Base-by-base conservation (phyloP, 2,888 invertebrate species). In the Dasypogon diadema region DNA sequence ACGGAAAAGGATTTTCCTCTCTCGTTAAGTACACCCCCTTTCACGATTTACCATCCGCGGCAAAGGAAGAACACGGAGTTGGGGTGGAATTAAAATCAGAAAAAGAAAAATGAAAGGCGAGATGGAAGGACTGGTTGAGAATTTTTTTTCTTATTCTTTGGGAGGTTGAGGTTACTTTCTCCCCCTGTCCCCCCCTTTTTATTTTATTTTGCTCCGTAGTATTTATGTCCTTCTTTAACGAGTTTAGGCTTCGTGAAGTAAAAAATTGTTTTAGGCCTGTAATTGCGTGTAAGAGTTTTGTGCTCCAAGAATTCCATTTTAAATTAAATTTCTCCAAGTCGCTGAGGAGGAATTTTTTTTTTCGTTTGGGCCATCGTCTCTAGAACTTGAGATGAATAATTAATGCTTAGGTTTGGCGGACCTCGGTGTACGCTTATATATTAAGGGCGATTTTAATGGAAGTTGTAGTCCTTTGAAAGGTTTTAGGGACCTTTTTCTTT, bases 191-290 rank as follows among this genome's bases (percentile, higher is more conserved):
- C 18, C n/a, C 42, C 42, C 51, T 51, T 56, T 56, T 56, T 56
- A 60, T 60, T 60, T 46, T 46, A 46, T 58, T 74, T 74, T 56
- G 30, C 42, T 58, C 48, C 48, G 56, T 48, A 75, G 75, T 75
- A 75, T 75, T 75, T 75, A 75, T 75, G 75, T 63, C 75, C 75
- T 75, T 75, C 75, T 75, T 75, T 75, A 75, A 75, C 75, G 75
- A 75, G 75, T 75, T 75, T 75, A 75, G 75, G 75, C 75, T 75
- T 75, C 65, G 63, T 42, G 63, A 75, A 75, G 75, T 75, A 65
- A 65, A 75, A 75, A 75, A 75, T 75, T 75, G 75, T 75, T 75
- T 75, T 75, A 65, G 75, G 75, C 65, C 65, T 75, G 75, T 75
- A 75, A 75, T 75, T 75, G 75, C 65, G 75, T 75, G 65, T 75